Evolutionary conservation across 2,797 vertebrate genomes (phyloP), one percentile per base, ranked within the genome.

Genomic region (Cyprinella venusta): DNA sequence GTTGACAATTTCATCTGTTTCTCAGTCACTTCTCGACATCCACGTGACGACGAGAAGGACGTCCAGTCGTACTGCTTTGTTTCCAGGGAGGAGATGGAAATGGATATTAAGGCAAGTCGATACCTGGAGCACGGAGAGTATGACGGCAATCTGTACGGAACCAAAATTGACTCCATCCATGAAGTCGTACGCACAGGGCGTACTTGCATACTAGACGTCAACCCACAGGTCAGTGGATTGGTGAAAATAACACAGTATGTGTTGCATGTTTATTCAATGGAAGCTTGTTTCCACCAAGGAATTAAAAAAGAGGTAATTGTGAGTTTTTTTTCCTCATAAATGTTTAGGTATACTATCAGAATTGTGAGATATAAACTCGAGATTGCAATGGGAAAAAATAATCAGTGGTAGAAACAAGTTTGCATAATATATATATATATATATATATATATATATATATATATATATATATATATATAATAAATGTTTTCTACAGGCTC

Each of bases 91-190:
- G 94, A 96, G 88, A 99, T 99, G 98, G 97, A 99, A 92, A 92
- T 56, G 4, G 97, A 98, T 91, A 95, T 99, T 89, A 98, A 97
- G 92, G 94, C 95, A 85, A 96, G 98, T 79, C 95, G 96, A 40
- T 99, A 98, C 84, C 92, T 99, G 89, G 98, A 99, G 89, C 96
- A 99, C 33, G 98, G 98, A 21, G 98, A 99, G 86, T 99, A 99
- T 30, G 98, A 99, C 82, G 97, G 96, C 78, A 99, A 99, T 92
- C 96, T 99, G 80, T 99, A 99, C 13, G 98, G 98, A 88, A 99
- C 98, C 83, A 99, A 97, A 93, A 99, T 99, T 0, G 95, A 98
- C 92, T 99, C 98, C 5, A 99, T 99, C 87, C 97, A 97, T 56
- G 96, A 98, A 91, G 97, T 99, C 89, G 97, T 98, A 88, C 86